Base-by-base conservation (phyloP, 2,888 invertebrate genomes). In the Pandemis corylana region DNA sequence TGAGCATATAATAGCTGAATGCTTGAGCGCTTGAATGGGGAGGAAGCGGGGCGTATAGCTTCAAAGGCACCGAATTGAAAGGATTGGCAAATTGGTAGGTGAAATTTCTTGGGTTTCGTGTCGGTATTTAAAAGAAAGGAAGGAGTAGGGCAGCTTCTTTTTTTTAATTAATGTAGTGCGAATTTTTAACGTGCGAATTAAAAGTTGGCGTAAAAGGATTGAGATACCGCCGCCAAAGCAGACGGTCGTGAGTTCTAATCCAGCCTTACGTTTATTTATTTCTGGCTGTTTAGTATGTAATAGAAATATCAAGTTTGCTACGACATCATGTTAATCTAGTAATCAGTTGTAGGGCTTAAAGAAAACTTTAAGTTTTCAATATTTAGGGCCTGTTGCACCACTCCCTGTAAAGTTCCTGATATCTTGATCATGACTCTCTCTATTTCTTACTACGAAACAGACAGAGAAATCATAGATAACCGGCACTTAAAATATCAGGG, bases 11-110 rank as follows among this genome's bases (percentile, higher is more conserved):
- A 65, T 65, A 36, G 74, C 80, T 80, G 81, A 80, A 81, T 78
- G 80, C 80, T 78, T 78, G 79, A 81, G 75, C 78, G 76, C 76
- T 78, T 78, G 78, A 82, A 83, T 87, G 77, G 77, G 75, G 78
- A 84, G 84, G 84, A 84, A 86, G 81, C 82, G 83, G 81, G 79
- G 84, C 59, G 28, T 20, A 49, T 65, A 36, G 74, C 80, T 80
- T 87, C 89, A 91, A 91, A 90, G 89, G 83, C 76, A 79, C 91
- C 91, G 91, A 89, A 83, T 90, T 91, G 83, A 86, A 90, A 86
- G 84, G 78, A 76, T 79, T 65, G 80, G 90, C 90, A 87, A 90
- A 89, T 90, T 87, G 87, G 86, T 83, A 89, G 88, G 88, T 87
- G 88, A 90, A 91, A 90, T 90, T 89, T 88, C 88, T 89, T 87